Conservation (phyloP, 1,140 invertebrate species). For the Lepidurus couesii region DNA sequence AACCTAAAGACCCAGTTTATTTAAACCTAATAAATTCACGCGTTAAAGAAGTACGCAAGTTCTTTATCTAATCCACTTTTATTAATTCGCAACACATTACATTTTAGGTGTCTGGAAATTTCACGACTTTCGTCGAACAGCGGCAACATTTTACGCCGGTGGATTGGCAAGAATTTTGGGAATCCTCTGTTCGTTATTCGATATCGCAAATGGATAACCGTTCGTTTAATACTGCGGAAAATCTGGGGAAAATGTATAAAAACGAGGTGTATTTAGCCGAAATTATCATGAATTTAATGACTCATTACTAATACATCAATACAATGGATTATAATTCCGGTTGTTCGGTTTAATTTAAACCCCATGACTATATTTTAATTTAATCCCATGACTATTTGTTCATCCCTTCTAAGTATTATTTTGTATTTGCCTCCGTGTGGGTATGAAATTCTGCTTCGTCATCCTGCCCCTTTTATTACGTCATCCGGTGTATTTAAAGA, state of each 20-base stretch:
- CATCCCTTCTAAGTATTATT: background rate
- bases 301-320: slow-evolving; percentile 6
- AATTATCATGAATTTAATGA: slow-evolving; percentile 28
- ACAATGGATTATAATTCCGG: background rate
- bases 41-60: background rate
- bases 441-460: background rate
- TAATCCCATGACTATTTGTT: background rate
- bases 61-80: background rate
- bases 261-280: slow-evolving; percentile 27
- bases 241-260: slow-evolving; percentile 23
- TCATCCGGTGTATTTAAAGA: background rate
- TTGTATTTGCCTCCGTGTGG: background rate
- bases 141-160: background rate
- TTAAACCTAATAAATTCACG: background rate
- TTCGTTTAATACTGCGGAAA: background rate
- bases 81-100: background rate
- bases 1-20: background rate
- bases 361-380: background rate
- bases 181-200: background rate
- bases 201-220: background rate
- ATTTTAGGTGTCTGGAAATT: background rate
- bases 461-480: background rate
- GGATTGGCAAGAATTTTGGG: slow-evolving; percentile 1
- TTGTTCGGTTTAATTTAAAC: background rate
- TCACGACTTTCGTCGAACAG: background rate